Base-by-base conservation (phyloP, 1,140 invertebrate genomes). In the Oncopeltus fasciatus region DNA sequence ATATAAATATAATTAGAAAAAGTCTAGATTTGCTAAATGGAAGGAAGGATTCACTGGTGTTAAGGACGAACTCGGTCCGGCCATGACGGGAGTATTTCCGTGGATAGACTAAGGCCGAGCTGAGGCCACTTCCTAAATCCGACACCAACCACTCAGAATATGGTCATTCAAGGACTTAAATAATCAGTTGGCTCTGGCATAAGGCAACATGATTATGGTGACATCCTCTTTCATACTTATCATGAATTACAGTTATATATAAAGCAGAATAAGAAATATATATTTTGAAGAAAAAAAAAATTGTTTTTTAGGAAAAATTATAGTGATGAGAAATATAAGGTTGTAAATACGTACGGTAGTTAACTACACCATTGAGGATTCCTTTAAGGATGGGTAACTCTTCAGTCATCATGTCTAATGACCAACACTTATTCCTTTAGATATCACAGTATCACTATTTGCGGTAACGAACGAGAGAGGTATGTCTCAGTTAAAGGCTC, bases 321-420 rank as follows among this genome's bases (percentile, higher is more conserved):
- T 61, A 53, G 62, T 62, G 11, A 38, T n/a, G 21, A 60, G 31
- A 24, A 26, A 38, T 38, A 14, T 38, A 5, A 8, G 31, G 31
- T 38, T 5, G 14, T 38, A 18, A 18, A 27, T 24, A 90, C 87
- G 74, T 90, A 90, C 88, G 87, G 76, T 90, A 90, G 74, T 88
- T 85, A 72, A 88, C 85, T 67, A 86, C 86, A 71, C 88, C 88
- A 74, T 90, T 89, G 59, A 91, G 81, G 73, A 91, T 90, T 65
- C 86, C 87, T 74, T 90, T 91, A 31, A 90, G 79, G 70, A 91
- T 90, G 65, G 88, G 87, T 74, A 89, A 80, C 78, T 90, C 86
- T 79, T 90, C 87, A 73, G 81, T 84, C 87, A 90, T 89, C 51
- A 62, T 66, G 26, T 57, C 21, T 53, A 26, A 2, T 38, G 49